phyloP scores from a whole-genome alignment of 2,888 invertebrate species.

The Dasysyrphus albostriatus region DNA sequence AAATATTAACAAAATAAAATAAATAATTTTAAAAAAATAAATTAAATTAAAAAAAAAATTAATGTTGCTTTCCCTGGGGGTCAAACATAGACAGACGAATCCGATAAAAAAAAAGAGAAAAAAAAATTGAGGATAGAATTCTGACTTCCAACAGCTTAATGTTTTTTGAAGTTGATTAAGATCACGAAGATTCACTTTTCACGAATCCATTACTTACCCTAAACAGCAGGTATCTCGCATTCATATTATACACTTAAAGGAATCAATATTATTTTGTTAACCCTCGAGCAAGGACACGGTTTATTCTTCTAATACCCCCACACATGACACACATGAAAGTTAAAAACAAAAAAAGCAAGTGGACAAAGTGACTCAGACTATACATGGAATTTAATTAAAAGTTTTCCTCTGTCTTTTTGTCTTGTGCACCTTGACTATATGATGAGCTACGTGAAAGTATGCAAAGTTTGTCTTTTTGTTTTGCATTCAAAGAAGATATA shows the following conservation, averaged over 20 bases:
- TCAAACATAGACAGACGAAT: too few relatives aligned
- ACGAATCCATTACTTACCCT: background rate
- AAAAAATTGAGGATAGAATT: too few relatives aligned
- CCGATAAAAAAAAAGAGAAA: too few relatives aligned
- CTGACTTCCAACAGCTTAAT: too few relatives aligned
- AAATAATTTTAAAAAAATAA: too few relatives aligned
- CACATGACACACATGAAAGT: conserved; percentile 7
- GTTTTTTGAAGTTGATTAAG: too few relatives aligned
- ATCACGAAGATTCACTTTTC: background rate
- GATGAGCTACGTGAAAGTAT: conserved; percentile 28
- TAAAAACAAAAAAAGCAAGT: background rate
- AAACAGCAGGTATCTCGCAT: background rate
- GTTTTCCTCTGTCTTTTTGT: background rate
- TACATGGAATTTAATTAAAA: conserved; percentile 57
- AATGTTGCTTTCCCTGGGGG: too few relatives aligned
- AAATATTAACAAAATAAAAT: too few relatives aligned
- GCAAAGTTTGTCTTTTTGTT: conserved; percentile 12
- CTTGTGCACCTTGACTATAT: background rate
- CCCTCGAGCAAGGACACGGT: background rate
- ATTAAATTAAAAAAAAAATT: too few relatives aligned
- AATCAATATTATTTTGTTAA: conserved; percentile 8
- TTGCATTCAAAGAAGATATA: conserved; percentile 9
- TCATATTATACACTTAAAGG: background rate
- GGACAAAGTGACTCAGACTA: conserved; percentile 13
- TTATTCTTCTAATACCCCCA: background rate